Percentiles rank a stretch among this genome's conserved stretches.
These are phyloP conservation scores for Semicossyphus pulcher DNA, from an alignment of 2,113 vertebrate species.

Conservation along the genomic window DNA sequence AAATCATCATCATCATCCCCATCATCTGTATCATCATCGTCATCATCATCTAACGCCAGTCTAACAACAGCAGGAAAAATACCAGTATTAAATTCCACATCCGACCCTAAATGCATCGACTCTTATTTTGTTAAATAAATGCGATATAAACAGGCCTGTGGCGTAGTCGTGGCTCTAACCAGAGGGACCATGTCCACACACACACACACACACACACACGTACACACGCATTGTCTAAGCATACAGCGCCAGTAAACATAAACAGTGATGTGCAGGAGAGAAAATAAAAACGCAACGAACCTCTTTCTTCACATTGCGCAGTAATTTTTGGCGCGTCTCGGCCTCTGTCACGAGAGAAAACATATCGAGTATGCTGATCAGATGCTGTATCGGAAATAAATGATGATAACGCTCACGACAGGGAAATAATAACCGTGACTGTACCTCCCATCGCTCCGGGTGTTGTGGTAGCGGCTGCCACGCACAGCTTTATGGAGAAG, in stretches of 20 bases:
- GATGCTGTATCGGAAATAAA: slow-evolving; percentile 26
- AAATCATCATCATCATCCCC: slow-evolving; percentile 12
- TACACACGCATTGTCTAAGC: neutral
- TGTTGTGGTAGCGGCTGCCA: slow-evolving; percentile 15
- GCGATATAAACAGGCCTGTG: slow-evolving; percentile 49
- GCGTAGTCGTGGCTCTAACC: slow-evolving; percentile 24
- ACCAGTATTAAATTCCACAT: neutral
- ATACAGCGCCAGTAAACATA: slow-evolving; percentile 28
- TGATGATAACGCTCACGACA: slow-evolving; percentile 28
- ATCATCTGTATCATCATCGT: slow-evolving; percentile 32
- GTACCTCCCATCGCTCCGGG: slow-evolving; percentile 80
- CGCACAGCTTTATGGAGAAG: slow-evolving; percentile 23
- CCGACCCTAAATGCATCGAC: neutral
- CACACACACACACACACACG: neutral
- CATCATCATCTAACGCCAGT: slow-evolving; percentile 36
- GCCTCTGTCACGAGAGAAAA: slow-evolving; percentile 85
- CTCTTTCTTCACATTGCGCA: slow-evolving; percentile 96
- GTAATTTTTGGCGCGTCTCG: slow-evolving; percentile 92
- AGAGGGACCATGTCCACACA: neutral
- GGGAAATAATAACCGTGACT: neutral
- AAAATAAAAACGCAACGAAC: slow-evolving; percentile 74
- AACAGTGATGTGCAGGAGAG: slow-evolving; percentile 6
- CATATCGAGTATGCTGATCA: slow-evolving; percentile 57
- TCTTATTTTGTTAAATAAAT: neutral
- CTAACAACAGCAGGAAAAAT: slow-evolving; percentile 21